phyloP scores from a whole-genome alignment of 2,797 vertebrate genomes.

The Helicolenus hilgendorfi region DNA sequence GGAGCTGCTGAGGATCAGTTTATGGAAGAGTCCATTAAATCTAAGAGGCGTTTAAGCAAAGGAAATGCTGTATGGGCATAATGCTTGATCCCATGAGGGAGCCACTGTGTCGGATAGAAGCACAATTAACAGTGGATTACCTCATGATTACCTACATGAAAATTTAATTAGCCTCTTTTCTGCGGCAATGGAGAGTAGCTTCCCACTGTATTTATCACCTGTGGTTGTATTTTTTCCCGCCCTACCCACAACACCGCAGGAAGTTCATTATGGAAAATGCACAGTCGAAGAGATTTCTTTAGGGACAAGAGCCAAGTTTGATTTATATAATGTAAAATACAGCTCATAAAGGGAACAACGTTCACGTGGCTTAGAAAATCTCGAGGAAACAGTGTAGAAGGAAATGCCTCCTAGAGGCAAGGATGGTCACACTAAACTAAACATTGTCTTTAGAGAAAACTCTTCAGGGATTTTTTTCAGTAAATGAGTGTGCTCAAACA shows the following conservation, averaged over 20 bases:
- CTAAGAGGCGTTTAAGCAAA: slow-evolving; percentile 85
- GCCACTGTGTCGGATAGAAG: slow-evolving; percentile 70
- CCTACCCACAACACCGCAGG: slow-evolving; percentile 48
- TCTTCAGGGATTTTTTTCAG: slow-evolving; percentile 32
- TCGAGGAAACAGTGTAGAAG: not conserved
- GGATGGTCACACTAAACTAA: slow-evolving; percentile 31
- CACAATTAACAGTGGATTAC: slow-evolving; percentile 80
- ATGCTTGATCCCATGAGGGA: slow-evolving; percentile 73
- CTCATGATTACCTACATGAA: slow-evolving; percentile 86
- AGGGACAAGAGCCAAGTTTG: slow-evolving; percentile 65
- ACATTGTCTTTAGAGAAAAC: slow-evolving; percentile 57
- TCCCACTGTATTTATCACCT: slow-evolving; percentile 75
- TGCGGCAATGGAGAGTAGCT: slow-evolving; percentile 65
- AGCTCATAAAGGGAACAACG: slow-evolving; percentile 40
- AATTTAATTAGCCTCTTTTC: slow-evolving; percentile 87
- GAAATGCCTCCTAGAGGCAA: slow-evolving; percentile 27
- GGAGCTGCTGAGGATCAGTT: slow-evolving; percentile 76
- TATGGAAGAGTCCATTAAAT: slow-evolving; percentile 88
- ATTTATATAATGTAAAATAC: slow-evolving; percentile 65
- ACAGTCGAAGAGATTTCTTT: slow-evolving; percentile 71
- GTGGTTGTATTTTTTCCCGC: slow-evolving; percentile 60
- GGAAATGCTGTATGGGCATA: slow-evolving; percentile 83
- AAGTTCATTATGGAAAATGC: slow-evolving; percentile 78
- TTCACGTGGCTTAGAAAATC: slow-evolving; percentile 32
- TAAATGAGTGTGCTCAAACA: slow-evolving; percentile 34